Percentiles rank a stretch among this genome's conserved stretches.
phyloP scores from a whole-genome alignment of 2,888 invertebrate species.

The Congeria kusceri region DNA sequence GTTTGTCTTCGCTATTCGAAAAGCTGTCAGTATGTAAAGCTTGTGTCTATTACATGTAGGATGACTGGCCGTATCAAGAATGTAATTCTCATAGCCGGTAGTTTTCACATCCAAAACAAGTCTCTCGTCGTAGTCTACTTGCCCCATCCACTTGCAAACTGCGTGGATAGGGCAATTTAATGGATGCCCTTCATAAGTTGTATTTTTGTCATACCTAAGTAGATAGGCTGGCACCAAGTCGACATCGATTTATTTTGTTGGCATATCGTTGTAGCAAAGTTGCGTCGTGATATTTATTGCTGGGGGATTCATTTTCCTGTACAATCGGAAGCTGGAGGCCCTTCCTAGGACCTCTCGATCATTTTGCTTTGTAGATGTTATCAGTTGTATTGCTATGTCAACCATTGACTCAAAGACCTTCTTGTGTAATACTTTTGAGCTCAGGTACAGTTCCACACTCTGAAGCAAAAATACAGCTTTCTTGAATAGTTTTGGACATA shows the following conservation, averaged over 20 bases:
- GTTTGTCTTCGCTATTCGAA: slow-evolving; percentile 63
- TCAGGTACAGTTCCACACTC: slow-evolving; percentile 19
- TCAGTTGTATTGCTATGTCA: slow-evolving; percentile 21
- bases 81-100: slow-evolving; percentile 65
- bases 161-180: slow-evolving; percentile 60
- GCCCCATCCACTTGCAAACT: slow-evolving; percentile 65
- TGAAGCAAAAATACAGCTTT: slow-evolving; percentile 17
- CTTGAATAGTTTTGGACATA: slow-evolving; percentile 22
- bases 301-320: slow-evolving; percentile 43
- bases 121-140: slow-evolving; percentile 22
- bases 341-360: neutral
- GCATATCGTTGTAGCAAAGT: slow-evolving; percentile 3
- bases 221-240: slow-evolving; percentile 65
- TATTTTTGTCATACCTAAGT: slow-evolving; percentile 35
- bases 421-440: slow-evolving; percentile 38
- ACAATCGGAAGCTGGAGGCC: slow-evolving; percentile 22
- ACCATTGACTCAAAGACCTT: slow-evolving; percentile 50
- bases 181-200: neutral
- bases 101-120: slow-evolving; percentile 61
- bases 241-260: slow-evolving; percentile 49
- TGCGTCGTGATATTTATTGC: slow-evolving; percentile 52
- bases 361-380: slow-evolving; percentile 2
- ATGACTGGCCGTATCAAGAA: slow-evolving; percentile 52
- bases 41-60: slow-evolving; percentile 24
- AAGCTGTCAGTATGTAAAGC: slow-evolving; percentile 62